Evolutionary conservation across 2,888 invertebrate species (phyloP).

Genomic region (Cinara cedri): DNA sequence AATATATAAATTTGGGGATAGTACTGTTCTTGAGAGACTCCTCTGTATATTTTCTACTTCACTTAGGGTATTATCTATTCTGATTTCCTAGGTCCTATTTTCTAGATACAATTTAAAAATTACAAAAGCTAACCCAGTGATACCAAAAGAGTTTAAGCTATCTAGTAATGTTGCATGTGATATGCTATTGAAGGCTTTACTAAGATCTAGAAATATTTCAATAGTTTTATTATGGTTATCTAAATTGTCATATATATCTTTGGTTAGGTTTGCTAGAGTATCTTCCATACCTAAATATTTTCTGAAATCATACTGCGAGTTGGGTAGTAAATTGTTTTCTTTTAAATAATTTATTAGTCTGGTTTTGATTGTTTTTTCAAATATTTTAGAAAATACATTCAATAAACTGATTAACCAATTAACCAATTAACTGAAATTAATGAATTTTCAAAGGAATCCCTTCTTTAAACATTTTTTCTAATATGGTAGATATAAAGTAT

Average conservation of each 20-base stretch:
- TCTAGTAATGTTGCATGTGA: not conserved
- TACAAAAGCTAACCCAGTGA: not conserved
- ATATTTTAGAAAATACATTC: too few species aligned
- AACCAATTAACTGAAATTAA: too few species aligned
- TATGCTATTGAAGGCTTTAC: too few species aligned
- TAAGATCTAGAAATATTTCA: too few species aligned
- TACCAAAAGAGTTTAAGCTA: not conserved
- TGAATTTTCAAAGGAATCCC: not conserved
- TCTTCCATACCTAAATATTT: too few species aligned
- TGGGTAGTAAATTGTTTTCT: constrained; percentile 2
- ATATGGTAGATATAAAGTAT: not conserved
- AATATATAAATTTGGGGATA: too few species aligned
- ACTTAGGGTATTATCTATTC: not conserved
- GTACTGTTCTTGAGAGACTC: too few species aligned
- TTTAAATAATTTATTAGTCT: not conserved
- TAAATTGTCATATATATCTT: constrained; percentile 7
- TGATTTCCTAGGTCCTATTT: not conserved
- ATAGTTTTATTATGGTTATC: constrained; percentile 2
- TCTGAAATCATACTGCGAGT: not conserved
- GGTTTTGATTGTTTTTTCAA: too few species aligned
- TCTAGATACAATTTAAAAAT: constrained; percentile 14
- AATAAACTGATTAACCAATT: too few species aligned
- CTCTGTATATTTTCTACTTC: too few species aligned
- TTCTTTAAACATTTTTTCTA: constrained; percentile 6
- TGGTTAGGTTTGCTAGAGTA: not conserved